A percentile compares a stretch with the other conserved stretches of the same genome.
These are phyloP conservation scores for Acronicta aceris DNA, from an alignment of 2,888 invertebrate genomes.

Conservation along the genomic window DNA sequence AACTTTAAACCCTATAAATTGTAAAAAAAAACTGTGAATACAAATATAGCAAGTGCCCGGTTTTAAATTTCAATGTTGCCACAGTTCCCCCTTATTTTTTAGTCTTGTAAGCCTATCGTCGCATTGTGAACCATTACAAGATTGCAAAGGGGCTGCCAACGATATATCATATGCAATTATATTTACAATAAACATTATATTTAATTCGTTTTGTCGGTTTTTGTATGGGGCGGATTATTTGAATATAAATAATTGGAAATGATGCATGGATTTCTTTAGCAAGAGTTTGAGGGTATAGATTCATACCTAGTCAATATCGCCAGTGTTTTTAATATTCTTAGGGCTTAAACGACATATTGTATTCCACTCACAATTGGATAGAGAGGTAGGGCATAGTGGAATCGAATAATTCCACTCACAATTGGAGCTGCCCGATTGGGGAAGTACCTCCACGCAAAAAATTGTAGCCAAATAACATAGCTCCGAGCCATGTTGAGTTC, in stretches of 20 bases:
- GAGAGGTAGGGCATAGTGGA: too few relatives aligned
- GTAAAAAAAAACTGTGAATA: constrained; percentile 19
- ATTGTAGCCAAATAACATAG: too few relatives aligned
- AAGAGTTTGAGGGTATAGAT: too few relatives aligned
- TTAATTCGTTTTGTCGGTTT: constrained; percentile 61
- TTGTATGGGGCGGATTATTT: constrained; percentile 24
- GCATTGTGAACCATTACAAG: constrained; percentile 54
- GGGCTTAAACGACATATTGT: too few relatives aligned
- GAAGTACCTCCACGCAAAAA: too few relatives aligned
- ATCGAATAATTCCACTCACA: too few relatives aligned
- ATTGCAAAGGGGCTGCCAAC: constrained; percentile 55
- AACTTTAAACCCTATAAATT: constrained; percentile 7
- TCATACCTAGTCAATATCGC: too few relatives aligned
- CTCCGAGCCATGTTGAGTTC: too few relatives aligned
- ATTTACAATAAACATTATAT: constrained; percentile 65
- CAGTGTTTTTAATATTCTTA: too few relatives aligned
- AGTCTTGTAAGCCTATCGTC: constrained; percentile 51
- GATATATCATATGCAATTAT: constrained; percentile 65
- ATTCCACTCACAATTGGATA: too few relatives aligned
- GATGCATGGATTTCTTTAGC: neutral
- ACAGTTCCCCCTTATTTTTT: constrained; percentile 49
- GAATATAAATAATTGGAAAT: constrained; percentile 30
- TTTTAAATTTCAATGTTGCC: constrained; percentile 53
- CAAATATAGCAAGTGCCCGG: constrained; percentile 42
- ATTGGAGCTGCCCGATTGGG: too few relatives aligned